phyloP scores from a whole-genome alignment of 2,113 vertebrate genomes.

The Platysternon megacephalum region DNA sequence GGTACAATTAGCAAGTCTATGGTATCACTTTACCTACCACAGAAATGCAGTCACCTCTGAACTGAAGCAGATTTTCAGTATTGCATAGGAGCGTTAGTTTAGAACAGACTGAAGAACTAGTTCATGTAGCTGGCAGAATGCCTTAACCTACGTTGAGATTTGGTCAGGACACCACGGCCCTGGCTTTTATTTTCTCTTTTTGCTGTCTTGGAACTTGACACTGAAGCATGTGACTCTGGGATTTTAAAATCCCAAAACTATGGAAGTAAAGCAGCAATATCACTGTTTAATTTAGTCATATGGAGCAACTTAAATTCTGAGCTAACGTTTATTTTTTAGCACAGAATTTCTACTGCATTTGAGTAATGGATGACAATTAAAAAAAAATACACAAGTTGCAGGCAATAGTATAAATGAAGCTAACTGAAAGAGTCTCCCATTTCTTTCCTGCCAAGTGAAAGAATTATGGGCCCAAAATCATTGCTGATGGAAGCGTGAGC shows the following conservation, averaged over 20 bases:
- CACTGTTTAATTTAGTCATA: neutral
- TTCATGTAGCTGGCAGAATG: neutral
- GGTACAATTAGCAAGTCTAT: neutral
- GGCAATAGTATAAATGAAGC: neutral
- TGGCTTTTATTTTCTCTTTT: neutral
- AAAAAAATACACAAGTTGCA: neutral
- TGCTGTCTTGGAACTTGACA: neutral
- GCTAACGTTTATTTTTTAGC: too few relatives aligned
- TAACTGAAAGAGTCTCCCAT: neutral
- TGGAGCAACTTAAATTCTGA: neutral
- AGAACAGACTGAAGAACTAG: too few relatives aligned
- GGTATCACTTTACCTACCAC: neutral
- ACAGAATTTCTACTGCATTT: neutral
- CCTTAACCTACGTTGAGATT: neutral
- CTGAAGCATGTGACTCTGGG: neutral
- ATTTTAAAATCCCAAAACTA: neutral
- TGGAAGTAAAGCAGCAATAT: neutral
- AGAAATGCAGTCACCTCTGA: neutral
- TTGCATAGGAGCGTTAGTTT: neutral
- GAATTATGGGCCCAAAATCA: neutral
- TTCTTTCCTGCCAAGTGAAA: neutral
- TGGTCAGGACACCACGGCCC: too few relatives aligned
- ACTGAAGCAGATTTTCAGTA: neutral
- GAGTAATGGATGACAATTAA: neutral
- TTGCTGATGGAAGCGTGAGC: neutral